Percentiles rank a stretch among this genome's conserved stretches.
Conservation (phyloP, 2,797 vertebrate species). For the Phylloscopus collybita region DNA sequence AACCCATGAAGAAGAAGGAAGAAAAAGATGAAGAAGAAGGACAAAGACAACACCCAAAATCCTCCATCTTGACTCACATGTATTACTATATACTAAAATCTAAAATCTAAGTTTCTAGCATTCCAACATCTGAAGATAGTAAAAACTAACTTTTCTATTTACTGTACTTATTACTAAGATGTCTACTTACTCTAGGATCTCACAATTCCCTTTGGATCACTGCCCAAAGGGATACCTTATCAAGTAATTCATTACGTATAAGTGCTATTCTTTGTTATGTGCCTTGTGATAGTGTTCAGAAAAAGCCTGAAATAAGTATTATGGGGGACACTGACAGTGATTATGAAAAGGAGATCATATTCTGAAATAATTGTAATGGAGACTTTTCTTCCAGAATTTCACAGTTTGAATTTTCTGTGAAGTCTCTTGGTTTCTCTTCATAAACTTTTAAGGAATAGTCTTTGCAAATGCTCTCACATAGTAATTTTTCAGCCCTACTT, state of each 20-base stretch:
- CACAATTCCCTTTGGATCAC: neutral
- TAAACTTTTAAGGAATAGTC: neutral
- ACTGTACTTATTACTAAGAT: neutral
- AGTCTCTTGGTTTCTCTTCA: neutral
- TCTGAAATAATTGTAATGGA: neutral
- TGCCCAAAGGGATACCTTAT: neutral
- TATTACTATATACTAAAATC: too few species aligned
- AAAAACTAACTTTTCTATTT: neutral
- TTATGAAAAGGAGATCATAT: neutral
- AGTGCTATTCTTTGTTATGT: neutral
- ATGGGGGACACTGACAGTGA: neutral
- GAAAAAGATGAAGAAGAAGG: too few species aligned
- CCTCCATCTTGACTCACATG: too few species aligned
- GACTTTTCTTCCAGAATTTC: neutral
- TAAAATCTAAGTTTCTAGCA: too few species aligned
- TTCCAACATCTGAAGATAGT: neutral
- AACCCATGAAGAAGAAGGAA: too few species aligned
- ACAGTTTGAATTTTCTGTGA: neutral
- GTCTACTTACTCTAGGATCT: neutral
- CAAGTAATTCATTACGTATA: neutral
- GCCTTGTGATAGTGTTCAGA: neutral
- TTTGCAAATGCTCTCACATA: neutral
- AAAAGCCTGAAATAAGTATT: neutral
- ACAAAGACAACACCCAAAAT: too few species aligned
- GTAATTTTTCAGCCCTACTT: neutral